Evolutionary conservation across 2,797 vertebrate species (phyloP).

Genomic region (Oreochromis mossambicus): DNA sequence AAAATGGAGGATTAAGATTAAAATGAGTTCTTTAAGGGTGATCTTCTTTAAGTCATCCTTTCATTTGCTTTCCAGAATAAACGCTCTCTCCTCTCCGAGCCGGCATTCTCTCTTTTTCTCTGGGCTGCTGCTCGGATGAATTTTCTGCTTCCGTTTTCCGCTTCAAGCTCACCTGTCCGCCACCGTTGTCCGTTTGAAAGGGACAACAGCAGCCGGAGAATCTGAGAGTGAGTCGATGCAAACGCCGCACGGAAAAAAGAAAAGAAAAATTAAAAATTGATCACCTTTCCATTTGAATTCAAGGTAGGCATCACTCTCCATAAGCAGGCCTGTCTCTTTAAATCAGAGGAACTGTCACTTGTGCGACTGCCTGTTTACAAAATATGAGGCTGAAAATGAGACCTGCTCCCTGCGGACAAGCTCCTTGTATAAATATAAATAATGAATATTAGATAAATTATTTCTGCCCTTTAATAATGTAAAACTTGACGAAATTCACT

Average conservation of each 20-base stretch:
- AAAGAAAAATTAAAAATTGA: conserved; percentile 76
- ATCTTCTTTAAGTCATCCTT: not conserved
- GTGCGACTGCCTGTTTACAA: conserved; percentile 81
- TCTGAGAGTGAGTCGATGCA: conserved; percentile 67
- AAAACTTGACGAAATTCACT: conserved; percentile 73
- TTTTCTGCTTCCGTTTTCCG: conserved; percentile 26
- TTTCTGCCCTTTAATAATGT: conserved; percentile 80
- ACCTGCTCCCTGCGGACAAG: conserved; percentile 79
- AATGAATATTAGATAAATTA: conserved; percentile 85
- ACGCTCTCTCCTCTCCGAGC: not conserved
- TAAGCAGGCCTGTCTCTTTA: conserved; percentile 81
- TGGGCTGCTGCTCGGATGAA: conserved; percentile 11
- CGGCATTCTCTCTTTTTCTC: not conserved
- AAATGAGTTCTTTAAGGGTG: not conserved
- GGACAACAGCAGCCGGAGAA: conserved; percentile 18
- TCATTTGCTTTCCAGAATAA: not conserved
- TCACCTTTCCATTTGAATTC: conserved; percentile 79
- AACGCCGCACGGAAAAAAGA: conserved; percentile 56
- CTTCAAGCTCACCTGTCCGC: conserved; percentile 48
- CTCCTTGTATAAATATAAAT: conserved; percentile 85
- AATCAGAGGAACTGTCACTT: conserved; percentile 79
- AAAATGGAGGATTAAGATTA: not conserved
- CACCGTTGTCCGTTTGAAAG: conserved; percentile 66
- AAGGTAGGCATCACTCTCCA: conserved; percentile 78
- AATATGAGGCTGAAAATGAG: conserved; percentile 84